These are phyloP conservation scores for Holocentrus rufus DNA, from an alignment of 2,797 vertebrate genomes.

Conservation along the genomic window DNA sequence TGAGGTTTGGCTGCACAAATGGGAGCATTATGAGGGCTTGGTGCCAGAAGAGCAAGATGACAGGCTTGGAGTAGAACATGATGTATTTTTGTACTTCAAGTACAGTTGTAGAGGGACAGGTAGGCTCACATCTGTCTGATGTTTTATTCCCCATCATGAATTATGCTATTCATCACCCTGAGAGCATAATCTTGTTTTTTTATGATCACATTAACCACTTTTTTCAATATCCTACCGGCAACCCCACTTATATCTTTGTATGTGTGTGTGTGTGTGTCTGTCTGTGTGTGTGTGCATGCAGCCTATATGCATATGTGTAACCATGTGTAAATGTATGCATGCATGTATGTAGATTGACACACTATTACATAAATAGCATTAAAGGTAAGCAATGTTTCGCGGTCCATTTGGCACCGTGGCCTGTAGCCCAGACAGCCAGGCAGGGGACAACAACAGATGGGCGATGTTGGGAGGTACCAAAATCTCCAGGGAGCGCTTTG, in stretches of 20 bases:
- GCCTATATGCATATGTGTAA: background rate
- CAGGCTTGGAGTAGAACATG: conserved; percentile 32
- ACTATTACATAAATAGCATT: too few species aligned
- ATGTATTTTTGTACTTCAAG: conserved; percentile 39
- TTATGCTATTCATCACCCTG: conserved; percentile 18
- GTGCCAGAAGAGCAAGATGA: conserved; percentile 46
- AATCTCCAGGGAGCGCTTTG: conserved; percentile 47
- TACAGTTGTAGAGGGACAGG: conserved; percentile 24
- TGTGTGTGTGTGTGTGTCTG: background rate
- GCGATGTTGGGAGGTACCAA: conserved; percentile 14
- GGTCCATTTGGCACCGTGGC: conserved; percentile 13
- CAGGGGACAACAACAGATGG: conserved; percentile 37
- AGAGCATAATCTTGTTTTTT: conserved; percentile 14
- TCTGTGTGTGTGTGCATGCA: background rate
- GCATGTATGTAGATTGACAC: background rate
- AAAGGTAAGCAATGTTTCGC: conserved; percentile 1
- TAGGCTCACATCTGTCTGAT: conserved; percentile 1
- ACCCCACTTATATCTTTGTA: background rate
- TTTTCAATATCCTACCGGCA: too few species aligned
- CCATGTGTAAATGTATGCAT: background rate
- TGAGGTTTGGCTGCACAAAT: conserved; percentile 38
- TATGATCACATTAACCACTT: conserved; percentile 12
- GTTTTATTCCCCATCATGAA: too few species aligned
- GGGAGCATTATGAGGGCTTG: conserved; percentile 38
- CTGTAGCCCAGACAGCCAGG: conserved; percentile 19